A percentile compares a stretch with the other conserved stretches of the same genome.
phyloP scores from a whole-genome alignment of 1,140 invertebrate genomes.

The Mylabris phalerata region DNA sequence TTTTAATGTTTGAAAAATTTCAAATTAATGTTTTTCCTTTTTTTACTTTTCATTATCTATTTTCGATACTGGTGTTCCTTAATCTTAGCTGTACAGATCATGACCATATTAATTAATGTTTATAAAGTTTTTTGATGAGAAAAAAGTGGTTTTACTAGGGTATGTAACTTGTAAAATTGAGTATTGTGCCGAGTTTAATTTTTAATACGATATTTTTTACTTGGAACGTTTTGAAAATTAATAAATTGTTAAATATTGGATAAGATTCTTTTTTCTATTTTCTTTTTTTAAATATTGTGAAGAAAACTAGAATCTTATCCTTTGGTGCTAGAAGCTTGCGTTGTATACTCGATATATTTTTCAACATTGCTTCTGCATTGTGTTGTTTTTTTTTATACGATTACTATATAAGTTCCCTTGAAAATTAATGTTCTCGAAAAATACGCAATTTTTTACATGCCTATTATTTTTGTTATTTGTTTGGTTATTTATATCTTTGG shows the following conservation, averaged over 20 bases:
- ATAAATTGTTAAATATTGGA: conserved; percentile 8
- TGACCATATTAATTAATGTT: conserved; percentile 12
- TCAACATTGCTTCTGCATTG: not conserved
- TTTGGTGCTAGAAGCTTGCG: conserved; percentile 14
- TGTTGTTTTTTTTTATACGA: not conserved
- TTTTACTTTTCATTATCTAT: conserved; percentile 1
- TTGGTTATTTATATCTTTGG: no score
- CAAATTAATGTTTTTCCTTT: not conserved
- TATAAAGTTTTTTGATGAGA: not conserved
- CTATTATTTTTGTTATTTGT: no score
- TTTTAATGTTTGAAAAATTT: not conserved
- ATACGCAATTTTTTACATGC: no score
- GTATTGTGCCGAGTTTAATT: conserved; percentile 8
- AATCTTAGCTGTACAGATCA: conserved; percentile 14
- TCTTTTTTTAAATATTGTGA: no score
- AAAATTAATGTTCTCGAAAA: no score
- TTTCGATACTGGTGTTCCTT: conserved; percentile 16
- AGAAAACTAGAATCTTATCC: conserved; percentile 5
- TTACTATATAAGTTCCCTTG: not conserved
- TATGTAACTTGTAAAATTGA: conserved; percentile 11
- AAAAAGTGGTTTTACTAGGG: conserved; percentile 4
- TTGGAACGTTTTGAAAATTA: conserved; percentile 9
- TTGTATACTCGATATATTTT: conserved; percentile 1
- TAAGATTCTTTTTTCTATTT: conserved; percentile 4
- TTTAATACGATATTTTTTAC: conserved; percentile 16